Conservation (phyloP, 2,888 invertebrate species). For the Zaprionus lineosus region DNA sequence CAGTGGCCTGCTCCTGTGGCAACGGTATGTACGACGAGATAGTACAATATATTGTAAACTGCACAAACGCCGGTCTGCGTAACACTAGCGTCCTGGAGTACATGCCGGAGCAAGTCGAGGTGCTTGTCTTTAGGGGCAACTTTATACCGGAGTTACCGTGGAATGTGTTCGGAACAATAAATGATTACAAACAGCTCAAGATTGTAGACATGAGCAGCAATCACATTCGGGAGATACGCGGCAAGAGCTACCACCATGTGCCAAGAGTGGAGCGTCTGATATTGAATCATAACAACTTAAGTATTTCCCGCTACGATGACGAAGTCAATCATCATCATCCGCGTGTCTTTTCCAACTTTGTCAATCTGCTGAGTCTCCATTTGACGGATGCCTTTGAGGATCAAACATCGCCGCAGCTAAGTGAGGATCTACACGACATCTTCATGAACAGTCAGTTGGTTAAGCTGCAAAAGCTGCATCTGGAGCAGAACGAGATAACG, state of each 20-base stretch:
- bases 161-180: constrained; percentile 88
- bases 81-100: constrained; percentile 85
- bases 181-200: constrained; percentile 85
- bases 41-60: constrained; percentile 87
- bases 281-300: constrained; percentile 88
- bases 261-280: constrained; percentile 87
- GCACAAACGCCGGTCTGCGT: constrained; percentile 86
- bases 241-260: constrained; percentile 90
- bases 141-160: constrained; percentile 86
- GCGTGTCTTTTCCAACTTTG: constrained; percentile 87
- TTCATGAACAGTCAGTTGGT: constrained; percentile 88
- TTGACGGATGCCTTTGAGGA: constrained; percentile 89
- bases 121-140: constrained; percentile 89
- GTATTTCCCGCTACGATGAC: constrained; percentile 84
- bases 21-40: constrained; percentile 83
- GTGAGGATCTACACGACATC: constrained; percentile 87
- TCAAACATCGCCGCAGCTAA: constrained; percentile 85
- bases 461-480: constrained; percentile 87
- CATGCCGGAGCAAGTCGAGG: constrained; percentile 87
- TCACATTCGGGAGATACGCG: constrained; percentile 87
- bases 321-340: constrained; percentile 86
- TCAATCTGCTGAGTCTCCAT: constrained; percentile 87
- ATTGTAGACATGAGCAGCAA: constrained; percentile 90
- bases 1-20: constrained; percentile 85
- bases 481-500: constrained; percentile 90